Evolutionary conservation across 2,113 vertebrate species (phyloP).

Genomic region (Crypturellus undulatus): DNA sequence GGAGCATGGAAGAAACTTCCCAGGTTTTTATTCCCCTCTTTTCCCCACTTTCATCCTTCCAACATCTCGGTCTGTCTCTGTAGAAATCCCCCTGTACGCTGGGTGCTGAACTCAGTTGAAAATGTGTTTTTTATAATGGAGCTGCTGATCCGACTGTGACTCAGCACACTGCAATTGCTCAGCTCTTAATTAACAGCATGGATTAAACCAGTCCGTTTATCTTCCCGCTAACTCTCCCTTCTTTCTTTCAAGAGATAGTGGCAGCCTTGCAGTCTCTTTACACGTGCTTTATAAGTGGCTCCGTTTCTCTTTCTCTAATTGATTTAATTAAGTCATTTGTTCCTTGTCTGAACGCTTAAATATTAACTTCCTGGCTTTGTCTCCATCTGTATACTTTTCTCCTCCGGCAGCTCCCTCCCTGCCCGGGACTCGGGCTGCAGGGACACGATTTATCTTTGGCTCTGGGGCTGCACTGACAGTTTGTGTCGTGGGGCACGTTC

Average conservation of each 20-base stretch:
- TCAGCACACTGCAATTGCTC: not conserved
- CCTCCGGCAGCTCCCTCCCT: not conserved
- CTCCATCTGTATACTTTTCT: constrained; percentile 44
- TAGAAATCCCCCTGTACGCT: accelerated
- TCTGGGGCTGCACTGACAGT: not conserved
- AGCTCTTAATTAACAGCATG: constrained; percentile 38
- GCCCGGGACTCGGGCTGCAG: not conserved
- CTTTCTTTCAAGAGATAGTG: not conserved
- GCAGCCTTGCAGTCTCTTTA: constrained; percentile 30
- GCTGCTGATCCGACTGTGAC: not conserved
- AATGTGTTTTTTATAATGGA: not conserved
- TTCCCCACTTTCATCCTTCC: not conserved
- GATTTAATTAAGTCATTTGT: constrained; percentile 75
- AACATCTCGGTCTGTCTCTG: not conserved
- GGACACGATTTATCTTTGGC: constrained; percentile 15
- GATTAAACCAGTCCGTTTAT: constrained; percentile 42
- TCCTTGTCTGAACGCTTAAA: constrained; percentile 71
- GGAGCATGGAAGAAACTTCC: not conserved
- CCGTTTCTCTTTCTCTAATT: constrained; percentile 66
- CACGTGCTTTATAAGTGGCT: constrained; percentile 50
- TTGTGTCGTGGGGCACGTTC: constrained; percentile 41
- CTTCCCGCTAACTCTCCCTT: constrained; percentile 56
- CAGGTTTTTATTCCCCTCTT: not conserved
- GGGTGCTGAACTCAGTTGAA: not conserved
- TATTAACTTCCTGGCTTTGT: constrained; percentile 74